phyloP scores from a whole-genome alignment of 2,797 vertebrate species.

The Sandelia bainsii region DNA sequence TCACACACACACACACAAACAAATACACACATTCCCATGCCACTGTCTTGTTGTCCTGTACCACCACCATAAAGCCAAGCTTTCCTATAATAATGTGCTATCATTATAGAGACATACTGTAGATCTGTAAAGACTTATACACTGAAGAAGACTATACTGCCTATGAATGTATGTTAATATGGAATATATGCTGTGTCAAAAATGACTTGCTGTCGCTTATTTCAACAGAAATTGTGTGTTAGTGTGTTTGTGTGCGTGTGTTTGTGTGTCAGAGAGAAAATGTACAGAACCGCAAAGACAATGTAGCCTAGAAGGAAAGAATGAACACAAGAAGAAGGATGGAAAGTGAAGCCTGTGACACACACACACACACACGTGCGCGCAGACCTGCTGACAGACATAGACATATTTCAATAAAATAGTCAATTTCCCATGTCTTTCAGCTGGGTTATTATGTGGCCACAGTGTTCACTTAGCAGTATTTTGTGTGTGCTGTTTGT shows the following conservation, averaged over 20 bases:
- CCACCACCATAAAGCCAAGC: constrained; percentile 76
- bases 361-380: constrained; percentile 29
- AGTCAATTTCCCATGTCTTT: constrained; percentile 70
- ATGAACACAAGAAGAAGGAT: constrained; percentile 39
- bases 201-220: constrained; percentile 66
- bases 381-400: constrained; percentile 60
- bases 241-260: constrained; percentile 22
- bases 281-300: constrained; percentile 35
- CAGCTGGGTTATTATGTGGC: constrained; percentile 69
- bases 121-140: constrained; percentile 87
- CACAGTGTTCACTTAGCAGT: constrained; percentile 41
- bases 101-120: constrained; percentile 81
- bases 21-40: constrained; percentile 62
- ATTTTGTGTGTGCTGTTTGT: constrained; percentile 26
- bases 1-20: constrained; percentile 33
- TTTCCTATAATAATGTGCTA: constrained; percentile 81
- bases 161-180: constrained; percentile 87
- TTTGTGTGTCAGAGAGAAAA: neutral
- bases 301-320: constrained; percentile 37
- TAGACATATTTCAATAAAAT: constrained; percentile 72
- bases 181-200: constrained; percentile 86
- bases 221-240: constrained; percentile 6
- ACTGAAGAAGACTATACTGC: constrained; percentile 88
- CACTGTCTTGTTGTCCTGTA: constrained; percentile 78
- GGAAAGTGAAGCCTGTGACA: constrained; percentile 48